Percentiles rank a stretch among this genome's conserved stretches.
These are phyloP conservation scores for Pandemis corylana DNA, from an alignment of 2,888 invertebrate genomes.

Conservation along the genomic window DNA sequence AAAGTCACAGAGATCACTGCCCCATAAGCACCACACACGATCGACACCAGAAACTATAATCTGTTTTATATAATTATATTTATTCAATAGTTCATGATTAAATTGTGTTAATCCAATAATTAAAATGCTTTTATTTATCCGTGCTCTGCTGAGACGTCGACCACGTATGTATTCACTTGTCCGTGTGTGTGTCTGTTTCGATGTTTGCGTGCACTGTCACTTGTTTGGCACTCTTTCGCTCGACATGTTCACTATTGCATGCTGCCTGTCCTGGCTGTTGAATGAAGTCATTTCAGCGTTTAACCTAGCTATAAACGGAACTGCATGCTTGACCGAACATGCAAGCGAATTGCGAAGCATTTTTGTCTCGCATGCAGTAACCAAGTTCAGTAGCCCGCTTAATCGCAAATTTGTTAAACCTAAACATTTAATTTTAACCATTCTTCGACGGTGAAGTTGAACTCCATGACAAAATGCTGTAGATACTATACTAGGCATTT, in stretches of 20 bases:
- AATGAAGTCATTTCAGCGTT: slow-evolving; percentile 45
- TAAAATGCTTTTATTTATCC: slow-evolving; percentile 84
- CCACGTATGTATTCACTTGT: slow-evolving; percentile 84
- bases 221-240: slow-evolving; percentile 69
- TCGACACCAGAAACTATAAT: slow-evolving; percentile 80
- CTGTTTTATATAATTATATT: slow-evolving; percentile 81
- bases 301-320: not conserved
- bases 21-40: slow-evolving; percentile 80
- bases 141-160: slow-evolving; percentile 83
- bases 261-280: slow-evolving; percentile 67
- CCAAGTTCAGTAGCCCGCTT: not conserved
- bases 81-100: slow-evolving; percentile 83
- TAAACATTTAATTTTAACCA: slow-evolving; percentile 14
- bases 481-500: not conserved
- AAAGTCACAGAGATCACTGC: slow-evolving; percentile 72
- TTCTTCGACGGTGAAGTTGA: not conserved
- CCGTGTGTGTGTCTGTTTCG: slow-evolving; percentile 82
- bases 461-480: not conserved
- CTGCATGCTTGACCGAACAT: not conserved
- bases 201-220: slow-evolving; percentile 82
- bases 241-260: slow-evolving; percentile 72
- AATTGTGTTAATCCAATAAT: slow-evolving; percentile 85
- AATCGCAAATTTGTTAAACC: not conserved
- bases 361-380: not conserved
- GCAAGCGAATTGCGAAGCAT: not conserved